These are phyloP conservation scores for Bubo scandiacus DNA, from an alignment of 2,113 vertebrate genomes.

Conservation along the genomic window DNA sequence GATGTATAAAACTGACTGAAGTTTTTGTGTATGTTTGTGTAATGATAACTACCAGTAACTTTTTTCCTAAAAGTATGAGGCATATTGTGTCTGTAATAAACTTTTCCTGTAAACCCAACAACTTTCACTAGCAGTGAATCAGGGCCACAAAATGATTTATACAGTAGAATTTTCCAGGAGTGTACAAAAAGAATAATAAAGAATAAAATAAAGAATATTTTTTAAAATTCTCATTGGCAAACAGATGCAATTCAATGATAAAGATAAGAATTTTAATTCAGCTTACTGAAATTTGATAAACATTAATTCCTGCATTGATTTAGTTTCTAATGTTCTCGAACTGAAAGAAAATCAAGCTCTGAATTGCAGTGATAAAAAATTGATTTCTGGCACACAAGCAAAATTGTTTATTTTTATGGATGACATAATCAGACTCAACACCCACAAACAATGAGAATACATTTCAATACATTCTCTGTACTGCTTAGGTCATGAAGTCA, in stretches of 20 bases:
- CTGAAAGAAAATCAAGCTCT: conserved; percentile 66
- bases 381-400: conserved; percentile 65
- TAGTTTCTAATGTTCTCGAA: conserved; percentile 57
- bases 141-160: neutral
- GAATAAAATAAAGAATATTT: neutral
- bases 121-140: neutral
- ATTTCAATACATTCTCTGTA: conserved; percentile 65
- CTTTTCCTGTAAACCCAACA: neutral
- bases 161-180: neutral
- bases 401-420: conserved; percentile 75
- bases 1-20: neutral
- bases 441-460: conserved; percentile 64
- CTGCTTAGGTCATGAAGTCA: conserved; percentile 47
- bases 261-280: conserved; percentile 23
- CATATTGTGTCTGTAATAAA: neutral
- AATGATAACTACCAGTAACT: neutral
- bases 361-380: conserved; percentile 62
- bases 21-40: neutral
- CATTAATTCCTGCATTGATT: conserved; percentile 54
- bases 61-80: neutral
- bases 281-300: conserved; percentile 57
- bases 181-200: neutral
- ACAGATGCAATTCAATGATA: neutral
- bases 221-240: neutral
- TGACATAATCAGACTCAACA: conserved; percentile 71